phyloP scores from a whole-genome alignment of 2,797 vertebrate genomes.

The Danio albolineatus region DNA sequence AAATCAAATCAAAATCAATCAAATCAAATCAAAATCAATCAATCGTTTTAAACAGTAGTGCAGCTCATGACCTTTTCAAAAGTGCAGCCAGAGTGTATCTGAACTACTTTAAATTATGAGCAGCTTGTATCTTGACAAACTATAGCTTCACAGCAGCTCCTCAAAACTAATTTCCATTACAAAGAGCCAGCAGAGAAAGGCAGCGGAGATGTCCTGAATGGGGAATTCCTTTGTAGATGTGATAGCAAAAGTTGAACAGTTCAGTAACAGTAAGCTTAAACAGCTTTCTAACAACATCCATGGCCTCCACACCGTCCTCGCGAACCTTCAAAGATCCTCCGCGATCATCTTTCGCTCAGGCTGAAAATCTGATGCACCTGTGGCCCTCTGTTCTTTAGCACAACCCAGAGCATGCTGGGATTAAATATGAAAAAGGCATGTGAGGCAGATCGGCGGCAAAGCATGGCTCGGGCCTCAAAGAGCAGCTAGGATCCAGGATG shows the following conservation, averaged over 20 bases:
- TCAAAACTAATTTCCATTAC: constrained; percentile 12
- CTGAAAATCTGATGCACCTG: constrained; percentile 38
- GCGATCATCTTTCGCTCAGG: constrained; percentile 40
- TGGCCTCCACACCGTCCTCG: constrained; percentile 22
- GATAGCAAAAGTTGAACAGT: constrained; percentile 12
- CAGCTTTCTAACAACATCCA: constrained; percentile 19
- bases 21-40: too few relatives aligned
- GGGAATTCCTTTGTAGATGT: constrained; percentile 30
- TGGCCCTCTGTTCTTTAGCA: constrained; percentile 33
- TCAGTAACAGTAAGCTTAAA: constrained; percentile 34
- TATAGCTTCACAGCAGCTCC: constrained; percentile 7
- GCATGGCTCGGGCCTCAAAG: constrained; percentile 11
- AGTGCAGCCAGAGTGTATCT: background rate
- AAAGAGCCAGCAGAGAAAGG: background rate
- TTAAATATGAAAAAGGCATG: constrained; percentile 30
- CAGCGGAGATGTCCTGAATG: constrained; percentile 1
- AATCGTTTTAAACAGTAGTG: background rate
- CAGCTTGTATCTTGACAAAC: constrained; percentile 5
- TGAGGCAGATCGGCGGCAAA: background rate
- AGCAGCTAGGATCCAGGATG: constrained; percentile 10
- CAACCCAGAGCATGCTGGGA: constrained; percentile 29
- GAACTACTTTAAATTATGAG: constrained; percentile 28
- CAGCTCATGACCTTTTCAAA: constrained; percentile 3
- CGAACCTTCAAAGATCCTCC: constrained; percentile 39
- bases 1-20: too few relatives aligned